These are phyloP conservation scores for Anorthoa munda DNA, from an alignment of 2,888 invertebrate species.

Conservation along the genomic window DNA sequence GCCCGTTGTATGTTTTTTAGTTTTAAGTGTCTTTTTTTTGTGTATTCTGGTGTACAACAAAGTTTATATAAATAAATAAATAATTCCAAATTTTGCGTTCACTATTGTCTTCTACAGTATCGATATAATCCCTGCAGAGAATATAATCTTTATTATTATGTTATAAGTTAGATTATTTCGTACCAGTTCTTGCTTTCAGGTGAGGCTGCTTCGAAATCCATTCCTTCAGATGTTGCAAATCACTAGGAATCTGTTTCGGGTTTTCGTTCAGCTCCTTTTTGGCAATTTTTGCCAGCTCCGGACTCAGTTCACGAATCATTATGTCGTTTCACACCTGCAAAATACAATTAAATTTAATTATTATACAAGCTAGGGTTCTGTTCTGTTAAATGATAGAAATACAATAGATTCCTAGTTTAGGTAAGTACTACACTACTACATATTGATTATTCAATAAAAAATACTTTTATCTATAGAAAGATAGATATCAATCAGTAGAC, in stretches of 20 bases:
- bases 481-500: slow-evolving; percentile 1
- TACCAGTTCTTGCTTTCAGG: slow-evolving; percentile 90
- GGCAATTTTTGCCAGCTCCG: slow-evolving; percentile 87
- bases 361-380: neutral
- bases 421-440: no score
- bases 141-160: neutral
- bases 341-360: neutral
- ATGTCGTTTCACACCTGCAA: slow-evolving; percentile 29
- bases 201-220: slow-evolving; percentile 91
- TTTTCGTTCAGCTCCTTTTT: slow-evolving; percentile 88
- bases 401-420: neutral
- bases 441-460: slow-evolving; percentile 5
- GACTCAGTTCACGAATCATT: slow-evolving; percentile 83
- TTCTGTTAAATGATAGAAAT: neutral
- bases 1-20: no score
- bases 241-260: slow-evolving; percentile 81
- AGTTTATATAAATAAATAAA: no score
- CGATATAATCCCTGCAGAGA: neutral
- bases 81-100: no score
- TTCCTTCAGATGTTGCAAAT: slow-evolving; percentile 85
- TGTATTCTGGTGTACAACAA: no score
- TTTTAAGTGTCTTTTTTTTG: no score
- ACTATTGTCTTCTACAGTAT: no score
- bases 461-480: neutral
- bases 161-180: neutral